Conservation (phyloP, 2,797 vertebrate genomes). For the Pipistrellus nathusii region DNA sequence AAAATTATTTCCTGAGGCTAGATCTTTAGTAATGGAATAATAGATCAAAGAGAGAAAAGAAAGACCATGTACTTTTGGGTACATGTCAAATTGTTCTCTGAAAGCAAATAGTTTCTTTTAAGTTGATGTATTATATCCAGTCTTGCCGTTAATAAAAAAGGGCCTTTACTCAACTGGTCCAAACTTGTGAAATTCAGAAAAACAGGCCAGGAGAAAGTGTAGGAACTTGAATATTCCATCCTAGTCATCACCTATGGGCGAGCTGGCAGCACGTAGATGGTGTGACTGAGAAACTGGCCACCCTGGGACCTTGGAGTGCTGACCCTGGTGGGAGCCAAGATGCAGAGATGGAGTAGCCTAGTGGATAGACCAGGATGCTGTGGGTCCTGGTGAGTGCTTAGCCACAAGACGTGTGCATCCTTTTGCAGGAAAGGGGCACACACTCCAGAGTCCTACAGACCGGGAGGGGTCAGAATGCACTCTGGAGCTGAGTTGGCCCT, state of each 20-base stretch:
- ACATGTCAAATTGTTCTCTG: background rate
- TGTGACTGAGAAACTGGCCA: background rate
- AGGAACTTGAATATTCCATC: background rate
- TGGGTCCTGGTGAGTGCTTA: background rate
- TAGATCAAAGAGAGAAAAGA: background rate
- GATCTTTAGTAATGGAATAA: background rate
- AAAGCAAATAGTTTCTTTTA: conserved; percentile 21
- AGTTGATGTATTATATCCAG: background rate
- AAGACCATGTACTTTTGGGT: background rate
- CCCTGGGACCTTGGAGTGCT: background rate
- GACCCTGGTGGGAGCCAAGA: background rate
- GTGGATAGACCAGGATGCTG: background rate
- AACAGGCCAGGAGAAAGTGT: background rate
- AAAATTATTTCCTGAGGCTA: conserved; percentile 30
- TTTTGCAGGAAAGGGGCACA: background rate
- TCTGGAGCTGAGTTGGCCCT: background rate
- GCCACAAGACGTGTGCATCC: background rate
- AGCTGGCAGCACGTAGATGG: background rate
- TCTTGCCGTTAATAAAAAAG: background rate
- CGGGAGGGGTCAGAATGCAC: background rate
- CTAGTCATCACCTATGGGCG: rapidly evolving
- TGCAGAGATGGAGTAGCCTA: background rate
- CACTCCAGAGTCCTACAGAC: background rate
- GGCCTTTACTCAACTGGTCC: background rate
- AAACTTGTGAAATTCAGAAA: background rate